Evolutionary conservation across 2,113 vertebrate species (phyloP).

Genomic region (Leptobrachium ailaonicum): DNA sequence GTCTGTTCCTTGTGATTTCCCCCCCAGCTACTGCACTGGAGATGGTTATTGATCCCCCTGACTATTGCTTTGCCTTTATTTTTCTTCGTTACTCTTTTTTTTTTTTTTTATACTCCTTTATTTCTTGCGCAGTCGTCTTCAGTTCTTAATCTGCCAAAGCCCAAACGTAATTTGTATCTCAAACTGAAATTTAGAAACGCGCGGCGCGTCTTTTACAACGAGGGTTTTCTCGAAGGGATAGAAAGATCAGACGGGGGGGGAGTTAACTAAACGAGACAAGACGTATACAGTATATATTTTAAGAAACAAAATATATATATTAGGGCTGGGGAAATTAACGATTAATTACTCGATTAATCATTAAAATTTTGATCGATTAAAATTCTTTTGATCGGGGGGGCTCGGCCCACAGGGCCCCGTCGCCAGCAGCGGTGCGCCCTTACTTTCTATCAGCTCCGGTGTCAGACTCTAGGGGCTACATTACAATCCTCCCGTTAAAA

Average conservation of each 20-base stretch:
- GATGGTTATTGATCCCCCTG: conserved; percentile 39
- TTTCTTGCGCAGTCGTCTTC: conserved; percentile 36
- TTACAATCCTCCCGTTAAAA: too few relatives aligned
- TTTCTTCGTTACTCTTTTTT: too few relatives aligned
- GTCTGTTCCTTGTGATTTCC: conserved; percentile 33
- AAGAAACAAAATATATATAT: not conserved
- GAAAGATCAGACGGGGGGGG: conserved; percentile 29
- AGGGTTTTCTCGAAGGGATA: conserved; percentile 23
- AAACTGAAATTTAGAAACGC: conserved; percentile 46
- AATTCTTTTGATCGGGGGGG: too few relatives aligned
- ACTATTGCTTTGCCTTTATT: conserved; percentile 4
- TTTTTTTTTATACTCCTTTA: not conserved
- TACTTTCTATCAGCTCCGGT: too few relatives aligned
- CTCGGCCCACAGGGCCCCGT: too few relatives aligned
- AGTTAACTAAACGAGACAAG: conserved; percentile 45
- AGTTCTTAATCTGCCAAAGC: conserved; percentile 44
- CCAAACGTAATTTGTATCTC: conserved; percentile 52
- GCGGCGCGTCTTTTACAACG: conserved; percentile 48
- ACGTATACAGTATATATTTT: conserved; percentile 53
- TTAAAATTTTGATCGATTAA: too few relatives aligned
- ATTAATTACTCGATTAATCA: too few relatives aligned
- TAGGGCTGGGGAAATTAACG: too few relatives aligned
- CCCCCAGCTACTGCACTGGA: conserved; percentile 32
- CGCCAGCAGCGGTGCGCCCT: too few relatives aligned
- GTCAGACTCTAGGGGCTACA: too few relatives aligned